Evolutionary conservation across 2,797 vertebrate genomes (phyloP).

Genomic region (Tokudaia muenninki): DNA sequence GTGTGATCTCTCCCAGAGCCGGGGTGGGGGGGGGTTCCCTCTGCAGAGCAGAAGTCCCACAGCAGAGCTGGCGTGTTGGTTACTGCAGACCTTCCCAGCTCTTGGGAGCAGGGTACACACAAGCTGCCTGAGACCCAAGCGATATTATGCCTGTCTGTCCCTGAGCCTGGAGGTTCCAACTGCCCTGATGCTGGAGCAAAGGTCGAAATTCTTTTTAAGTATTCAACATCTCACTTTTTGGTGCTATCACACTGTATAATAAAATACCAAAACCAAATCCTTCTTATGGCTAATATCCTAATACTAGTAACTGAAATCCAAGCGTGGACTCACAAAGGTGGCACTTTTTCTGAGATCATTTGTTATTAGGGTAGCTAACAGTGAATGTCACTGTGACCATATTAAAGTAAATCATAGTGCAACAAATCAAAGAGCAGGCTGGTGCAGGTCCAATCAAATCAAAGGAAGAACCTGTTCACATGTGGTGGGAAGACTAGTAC

Average conservation of each 20-base stretch:
- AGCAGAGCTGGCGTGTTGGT: too few species aligned
- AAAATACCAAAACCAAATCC: background rate
- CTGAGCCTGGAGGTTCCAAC: too few species aligned
- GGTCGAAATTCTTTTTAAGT: background rate
- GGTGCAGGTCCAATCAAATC: background rate
- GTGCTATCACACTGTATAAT: background rate
- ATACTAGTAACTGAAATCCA: slow-evolving; percentile 9
- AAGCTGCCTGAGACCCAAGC: too few species aligned
- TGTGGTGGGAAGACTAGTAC: background rate
- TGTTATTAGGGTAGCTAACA: background rate
- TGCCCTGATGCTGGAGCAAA: too few species aligned
- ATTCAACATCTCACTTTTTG: background rate
- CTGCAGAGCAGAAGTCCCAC: too few species aligned
- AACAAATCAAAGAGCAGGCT: background rate
- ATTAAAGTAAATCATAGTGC: background rate
- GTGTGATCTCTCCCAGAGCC: too few species aligned
- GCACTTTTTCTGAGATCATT: slow-evolving; percentile 15
- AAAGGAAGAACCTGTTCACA: background rate
- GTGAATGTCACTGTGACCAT: background rate
- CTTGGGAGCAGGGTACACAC: too few species aligned
- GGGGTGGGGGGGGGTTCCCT: too few species aligned
- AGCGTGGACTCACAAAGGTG: background rate
- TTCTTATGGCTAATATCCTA: background rate
- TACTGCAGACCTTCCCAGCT: too few species aligned
- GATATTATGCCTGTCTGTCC: too few species aligned